A percentile compares a stretch with the other conserved stretches of the same genome.
Conservation (phyloP, 2,797 vertebrate genomes). For the Dryobates pubescens region DNA sequence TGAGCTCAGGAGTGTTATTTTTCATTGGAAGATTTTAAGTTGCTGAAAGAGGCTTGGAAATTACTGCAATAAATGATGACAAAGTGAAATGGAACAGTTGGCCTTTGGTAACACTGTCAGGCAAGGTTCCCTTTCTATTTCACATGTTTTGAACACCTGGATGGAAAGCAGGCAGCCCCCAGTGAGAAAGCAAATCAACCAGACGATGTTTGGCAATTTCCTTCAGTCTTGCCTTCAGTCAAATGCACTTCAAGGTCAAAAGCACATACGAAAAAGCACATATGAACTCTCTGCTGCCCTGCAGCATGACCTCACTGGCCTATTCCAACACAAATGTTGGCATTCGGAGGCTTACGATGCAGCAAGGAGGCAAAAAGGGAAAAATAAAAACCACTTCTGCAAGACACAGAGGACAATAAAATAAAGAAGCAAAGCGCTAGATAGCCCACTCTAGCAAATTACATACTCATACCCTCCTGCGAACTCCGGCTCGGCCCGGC, state of each 20-base stretch:
- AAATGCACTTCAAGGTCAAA: not conserved
- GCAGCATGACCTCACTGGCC: not conserved
- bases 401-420: conserved; percentile 67
- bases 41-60: not conserved
- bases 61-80: rapidly evolving
- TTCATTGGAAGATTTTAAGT: not conserved
- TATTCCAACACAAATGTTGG: not conserved
- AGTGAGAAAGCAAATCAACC: not conserved
- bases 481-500: conserved; percentile 95
- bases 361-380: conserved; percentile 20
- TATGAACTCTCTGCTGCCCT: not conserved
- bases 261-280: not conserved
- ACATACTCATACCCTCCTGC: conserved; percentile 97
- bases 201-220: not conserved
- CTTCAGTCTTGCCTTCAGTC: not conserved
- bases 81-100: not conserved
- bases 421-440: conserved; percentile 85
- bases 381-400: not conserved
- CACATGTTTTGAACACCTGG: not conserved
- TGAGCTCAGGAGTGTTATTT: not conserved
- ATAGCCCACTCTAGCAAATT: conserved; percentile 83
- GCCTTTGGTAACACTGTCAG: not conserved
- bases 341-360: not conserved
- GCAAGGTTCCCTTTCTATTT: conserved; percentile 58
- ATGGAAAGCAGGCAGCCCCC: conserved; percentile 29